Base-by-base conservation (phyloP, 2,888 invertebrate genomes). In the Heliconius sara region DNA sequence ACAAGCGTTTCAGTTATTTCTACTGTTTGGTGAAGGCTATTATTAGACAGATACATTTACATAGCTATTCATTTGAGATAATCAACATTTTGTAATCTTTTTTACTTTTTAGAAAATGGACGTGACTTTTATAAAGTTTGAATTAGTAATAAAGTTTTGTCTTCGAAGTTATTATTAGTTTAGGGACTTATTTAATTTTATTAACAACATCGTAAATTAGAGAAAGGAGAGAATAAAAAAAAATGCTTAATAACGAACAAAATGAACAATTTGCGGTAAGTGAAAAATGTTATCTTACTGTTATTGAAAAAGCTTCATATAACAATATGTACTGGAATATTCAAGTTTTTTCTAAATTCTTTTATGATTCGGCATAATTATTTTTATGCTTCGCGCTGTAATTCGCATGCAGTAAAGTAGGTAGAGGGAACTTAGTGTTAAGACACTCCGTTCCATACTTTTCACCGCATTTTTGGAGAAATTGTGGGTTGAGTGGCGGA, bases 221-320 rank as follows among this genome's bases (percentile, higher is more conserved):
- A 30, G 27, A 9, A n/a, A 9, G 10, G 52, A 30, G 22, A 22
- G 13, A 1, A 30, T 30, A 34, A n/a, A 57, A 22, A 12, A 16
- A 22, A 30, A 3, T 30, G 25, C 75, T 27, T 25, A 57, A 57
- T 34, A 34, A 57, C 25, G 39, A 57, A 57, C 13, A 60, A 77
- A 71, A 79, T 77, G 77, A 60, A 78, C 27, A 67, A 47, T 27
- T 67, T 80, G 25, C 76, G 81, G 81, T 81, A 79, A 80, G 81
- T 65, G 6, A n/a, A 19, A n/a, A 43, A 25, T 12, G 68, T 22
- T 76, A 60, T 25, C 30, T 72, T 30, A 30, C 2, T 43, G 16
- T 27, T 70, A n/a, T 16, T 22, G 30, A 47, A 47, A 47, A 47
- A 47, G 2, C 39, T 39, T 39, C 39, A 39, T 39, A 39, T 39